A percentile compares a stretch with the other conserved stretches of the same genome.
Conservation (phyloP, 2,113 vertebrate genomes). For the Nyctereutes procyonoides region DNA sequence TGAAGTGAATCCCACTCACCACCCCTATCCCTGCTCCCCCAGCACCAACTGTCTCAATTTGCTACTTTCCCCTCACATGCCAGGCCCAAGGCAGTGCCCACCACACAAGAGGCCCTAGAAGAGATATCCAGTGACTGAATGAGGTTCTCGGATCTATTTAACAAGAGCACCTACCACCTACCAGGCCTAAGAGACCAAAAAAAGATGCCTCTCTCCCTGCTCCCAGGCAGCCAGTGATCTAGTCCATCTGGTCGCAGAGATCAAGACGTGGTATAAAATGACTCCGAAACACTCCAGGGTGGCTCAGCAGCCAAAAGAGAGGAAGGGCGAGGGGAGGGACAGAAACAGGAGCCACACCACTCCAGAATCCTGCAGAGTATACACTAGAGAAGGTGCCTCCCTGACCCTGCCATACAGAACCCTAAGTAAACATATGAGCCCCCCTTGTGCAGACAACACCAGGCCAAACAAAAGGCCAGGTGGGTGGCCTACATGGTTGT, state of each 20-base stretch:
- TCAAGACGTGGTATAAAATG: background rate
- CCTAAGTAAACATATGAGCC: background rate
- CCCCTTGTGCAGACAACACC: background rate
- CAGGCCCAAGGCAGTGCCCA: background rate
- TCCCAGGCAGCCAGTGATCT: background rate
- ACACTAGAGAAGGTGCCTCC: background rate
- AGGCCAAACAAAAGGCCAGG: background rate
- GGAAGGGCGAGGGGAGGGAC: rapidly evolving
- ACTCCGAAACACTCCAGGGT: background rate
- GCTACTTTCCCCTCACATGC: background rate
- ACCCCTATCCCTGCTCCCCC: background rate
- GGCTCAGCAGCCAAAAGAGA: background rate
- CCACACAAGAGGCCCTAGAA: background rate
- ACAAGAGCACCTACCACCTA: background rate
- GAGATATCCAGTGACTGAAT: background rate
- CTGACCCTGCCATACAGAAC: background rate
- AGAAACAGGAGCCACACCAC: background rate
- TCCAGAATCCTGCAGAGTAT: background rate
- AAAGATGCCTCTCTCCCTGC: background rate
- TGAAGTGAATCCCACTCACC: background rate
- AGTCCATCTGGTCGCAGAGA: background rate
- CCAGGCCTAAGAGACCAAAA: background rate
- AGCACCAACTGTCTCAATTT: background rate
- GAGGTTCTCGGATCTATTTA: background rate
- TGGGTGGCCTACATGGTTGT: rapidly evolving